Evolutionary conservation across 1,140 invertebrate species (phyloP), one percentile per base, ranked within the genome.

Genomic region (Hylyphantes graminicola): DNA sequence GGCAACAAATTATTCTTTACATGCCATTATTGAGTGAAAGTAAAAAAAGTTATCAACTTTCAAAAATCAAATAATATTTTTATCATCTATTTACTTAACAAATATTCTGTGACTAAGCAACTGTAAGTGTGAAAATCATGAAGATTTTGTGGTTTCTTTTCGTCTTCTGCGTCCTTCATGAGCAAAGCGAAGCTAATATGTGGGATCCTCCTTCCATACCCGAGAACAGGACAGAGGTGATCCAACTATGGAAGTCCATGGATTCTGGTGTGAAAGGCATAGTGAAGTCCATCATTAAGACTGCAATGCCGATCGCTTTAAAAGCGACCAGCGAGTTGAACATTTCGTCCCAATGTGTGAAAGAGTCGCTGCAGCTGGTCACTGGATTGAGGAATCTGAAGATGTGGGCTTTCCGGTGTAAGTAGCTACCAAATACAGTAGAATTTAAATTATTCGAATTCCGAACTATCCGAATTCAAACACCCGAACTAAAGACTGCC

Each of bases 381-480:
- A 3, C 35, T 21, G 78, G 78, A 59, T 9, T 80, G 35, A 35
- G 35, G 50, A 70, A 17, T 21, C 12, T 80, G n/a, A 70, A 72
- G 19, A 70, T 17, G 3, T 80, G 64, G 64, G 78, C 78, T 8
- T 70, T 80, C 17, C 59, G 67, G 15, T 59, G 78, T 80, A 72
- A 72, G 78, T 80, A 65, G 51, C 19, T 65, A 61, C n/a, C 12
- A 21, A 21, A 5, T 11, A 17, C 7, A 65, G 19, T 21, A 9
- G 12, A 21, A 21, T 7, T 65, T 19, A 17, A 12, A 21, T 9
- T 64, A 2, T 64, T 19, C 4, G 2, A 19, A 64, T 11, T 5
- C 10, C 6, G 8, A 8, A 59, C n/a, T 12, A 13, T 59, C n/a
- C 11, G 10, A 65, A 11, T 0, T 11, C 11, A 21, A 65, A 13